Percentiles rank a stretch among this genome's conserved stretches.
Evolutionary conservation across 2,113 vertebrate species (phyloP).

Genomic region (Etheostoma spectabile): DNA sequence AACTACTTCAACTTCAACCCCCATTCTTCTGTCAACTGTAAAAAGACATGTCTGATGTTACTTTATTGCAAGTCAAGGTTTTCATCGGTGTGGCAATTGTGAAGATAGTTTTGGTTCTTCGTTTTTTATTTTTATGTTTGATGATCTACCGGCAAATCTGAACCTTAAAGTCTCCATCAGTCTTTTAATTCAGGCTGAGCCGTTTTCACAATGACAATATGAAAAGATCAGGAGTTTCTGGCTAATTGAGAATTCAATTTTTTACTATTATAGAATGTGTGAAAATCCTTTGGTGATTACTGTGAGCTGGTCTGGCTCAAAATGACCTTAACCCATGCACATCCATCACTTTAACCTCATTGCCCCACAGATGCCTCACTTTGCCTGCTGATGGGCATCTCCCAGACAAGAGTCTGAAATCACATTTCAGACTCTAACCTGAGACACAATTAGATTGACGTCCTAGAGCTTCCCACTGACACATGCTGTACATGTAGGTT

Average conservation of each 20-base stretch:
- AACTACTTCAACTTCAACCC: not conserved
- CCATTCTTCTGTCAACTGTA: not conserved
- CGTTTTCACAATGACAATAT: not conserved
- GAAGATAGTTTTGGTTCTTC: not conserved
- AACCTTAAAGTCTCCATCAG: not conserved
- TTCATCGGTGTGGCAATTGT: not conserved
- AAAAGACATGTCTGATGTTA: not conserved
- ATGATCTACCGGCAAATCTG: not conserved
- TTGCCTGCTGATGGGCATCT: conserved; percentile 47
- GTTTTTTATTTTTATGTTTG: not conserved
- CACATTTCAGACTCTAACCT: conserved; percentile 57
- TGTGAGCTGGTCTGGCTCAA: not conserved
- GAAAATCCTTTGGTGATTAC: not conserved
- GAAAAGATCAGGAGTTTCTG: not conserved
- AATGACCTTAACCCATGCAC: conserved; percentile 17
- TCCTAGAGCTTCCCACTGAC: conserved; percentile 24
- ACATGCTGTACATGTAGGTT: conserved; percentile 3
- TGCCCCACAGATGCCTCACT: conserved; percentile 43
- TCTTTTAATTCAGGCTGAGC: not conserved
- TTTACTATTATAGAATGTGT: not conserved
- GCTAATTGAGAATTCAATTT: not conserved
- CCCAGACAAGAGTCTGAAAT: conserved; percentile 44
- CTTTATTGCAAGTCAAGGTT: not conserved
- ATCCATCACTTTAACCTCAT: conserved; percentile 50
- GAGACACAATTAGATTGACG: conserved; percentile 56